Conservation (phyloP, 2,888 invertebrate genomes). For the Brenthis hecate region DNA sequence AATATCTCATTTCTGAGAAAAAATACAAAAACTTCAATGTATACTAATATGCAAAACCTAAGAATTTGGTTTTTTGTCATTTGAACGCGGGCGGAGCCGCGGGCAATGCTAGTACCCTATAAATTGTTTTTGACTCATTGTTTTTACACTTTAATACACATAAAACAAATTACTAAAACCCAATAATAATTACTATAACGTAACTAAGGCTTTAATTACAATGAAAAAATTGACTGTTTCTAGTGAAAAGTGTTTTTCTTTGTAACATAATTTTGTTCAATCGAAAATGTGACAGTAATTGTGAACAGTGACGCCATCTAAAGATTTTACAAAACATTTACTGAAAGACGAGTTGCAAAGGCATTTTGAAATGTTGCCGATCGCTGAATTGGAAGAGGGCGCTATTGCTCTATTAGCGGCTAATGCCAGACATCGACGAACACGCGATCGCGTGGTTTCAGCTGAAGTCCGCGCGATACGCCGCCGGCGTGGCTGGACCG, state of each 20-base stretch:
- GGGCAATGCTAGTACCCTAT: no score
- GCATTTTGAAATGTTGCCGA: constrained; percentile 62
- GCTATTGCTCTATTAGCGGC: constrained; percentile 57
- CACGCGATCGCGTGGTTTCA: constrained; percentile 70
- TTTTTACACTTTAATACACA: no score
- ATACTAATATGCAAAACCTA: no score
- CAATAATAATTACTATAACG: neutral
- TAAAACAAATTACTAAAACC: no score
- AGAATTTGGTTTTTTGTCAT: no score
- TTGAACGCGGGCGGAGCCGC: no score
- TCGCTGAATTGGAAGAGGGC: constrained; percentile 72
- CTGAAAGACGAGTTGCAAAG: constrained; percentile 13
- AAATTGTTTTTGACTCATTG: no score
- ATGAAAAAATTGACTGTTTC: neutral
- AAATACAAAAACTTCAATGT: no score
- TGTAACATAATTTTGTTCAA: neutral
- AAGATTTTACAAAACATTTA: constrained; percentile 18
- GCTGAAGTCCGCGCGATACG: constrained; percentile 78
- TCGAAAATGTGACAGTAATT: constrained; percentile 35
- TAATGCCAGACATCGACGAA: constrained; percentile 63
- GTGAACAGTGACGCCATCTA: constrained; percentile 43
- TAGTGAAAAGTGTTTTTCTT: neutral
- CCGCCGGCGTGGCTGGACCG: constrained; percentile 88
- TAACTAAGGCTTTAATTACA: constrained; percentile 8
- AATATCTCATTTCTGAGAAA: no score